Base-by-base conservation (phyloP, 2,113 vertebrate genomes). In the Conger conger region DNA sequence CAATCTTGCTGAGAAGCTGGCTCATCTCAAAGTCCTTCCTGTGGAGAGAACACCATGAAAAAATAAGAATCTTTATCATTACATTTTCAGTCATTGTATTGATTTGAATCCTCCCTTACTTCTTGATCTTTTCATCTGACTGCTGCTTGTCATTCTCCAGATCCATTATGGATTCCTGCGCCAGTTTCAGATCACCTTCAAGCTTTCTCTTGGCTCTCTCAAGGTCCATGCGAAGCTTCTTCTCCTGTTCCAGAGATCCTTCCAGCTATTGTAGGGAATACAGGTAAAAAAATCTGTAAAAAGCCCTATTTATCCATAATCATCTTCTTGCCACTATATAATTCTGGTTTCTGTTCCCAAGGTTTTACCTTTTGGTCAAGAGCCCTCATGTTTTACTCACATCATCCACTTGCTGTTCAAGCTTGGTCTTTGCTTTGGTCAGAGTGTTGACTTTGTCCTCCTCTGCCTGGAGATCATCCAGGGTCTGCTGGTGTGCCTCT, bases 201-300 rank as follows among this genome's bases (percentile, higher is more conserved):
- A 96, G 92, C 83, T 96, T 96, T 80, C 94, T 94, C 90, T 96
- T 96, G 0, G 92, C 89, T 88, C 95, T 94, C 87, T 96, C 95
- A 77, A 96, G 88, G 86, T 97, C 97, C 90, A 96, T 94, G 1
- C 93, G 93, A 0, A 95, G 82, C 88, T 97, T 97, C 93, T 96
- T 97, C 90, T 97, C 96, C 90, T 97, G 96, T 80, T 97, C 96
- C 90, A 96, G 89, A 2, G 93, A 96, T 0, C 95, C 95, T 91
- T 97, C 97, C 89, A 97, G 93, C 96, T 97, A 77, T 85, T 38
- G 27, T 33, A 76, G 27, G 38, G 38, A 83, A 73, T 60, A 60
- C 20, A 23, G 3, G 23, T 23, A 23, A 27, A 20, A 60, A 4
- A 23, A 23, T 60, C 27, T 23, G 23, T 60, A 0, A 60, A 60